Conservation (phyloP, 92 coral and sea anemone genomes). For the Epizoanthus ramosus region DNA sequence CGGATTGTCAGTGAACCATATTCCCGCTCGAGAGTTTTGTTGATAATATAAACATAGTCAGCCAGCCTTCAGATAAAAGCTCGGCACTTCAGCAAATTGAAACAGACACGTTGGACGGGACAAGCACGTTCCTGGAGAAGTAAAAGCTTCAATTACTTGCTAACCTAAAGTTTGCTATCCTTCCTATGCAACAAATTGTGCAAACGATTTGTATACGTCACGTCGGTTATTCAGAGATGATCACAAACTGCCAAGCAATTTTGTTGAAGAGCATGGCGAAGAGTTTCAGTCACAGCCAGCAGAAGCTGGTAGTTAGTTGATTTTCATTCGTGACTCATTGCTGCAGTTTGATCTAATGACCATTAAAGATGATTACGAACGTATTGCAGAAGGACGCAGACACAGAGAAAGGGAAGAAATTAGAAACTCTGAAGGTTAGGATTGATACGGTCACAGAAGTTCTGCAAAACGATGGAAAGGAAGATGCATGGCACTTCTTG, state of each 20-base stretch:
- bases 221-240: slow-evolving; percentile 29
- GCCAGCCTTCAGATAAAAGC: no score
- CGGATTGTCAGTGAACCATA: no score
- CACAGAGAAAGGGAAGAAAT: slow-evolving; percentile 15
- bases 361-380: slow-evolving; percentile 31
- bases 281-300: slow-evolving; percentile 15
- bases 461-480: background rate
- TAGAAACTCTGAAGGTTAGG: background rate
- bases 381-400: slow-evolving; percentile 28
- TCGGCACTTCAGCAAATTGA: no score
- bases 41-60: no score
- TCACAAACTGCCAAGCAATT: slow-evolving; percentile 31
- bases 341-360: slow-evolving; percentile 46
- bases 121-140: slow-evolving; percentile 9
- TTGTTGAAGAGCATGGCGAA: slow-evolving; percentile 27
- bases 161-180: slow-evolving; percentile 37
- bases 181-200: slow-evolving; percentile 39
- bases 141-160: slow-evolving; percentile 34
- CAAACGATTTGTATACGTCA: slow-evolving; percentile 32
- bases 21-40: no score
- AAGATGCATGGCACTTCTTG: background rate
- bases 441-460: background rate
- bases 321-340: slow-evolving; percentile 33
- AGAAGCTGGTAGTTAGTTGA: slow-evolving; percentile 7
- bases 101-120: no score